Conservation (phyloP, 2,888 invertebrate genomes). For the Athalia circularis region DNA sequence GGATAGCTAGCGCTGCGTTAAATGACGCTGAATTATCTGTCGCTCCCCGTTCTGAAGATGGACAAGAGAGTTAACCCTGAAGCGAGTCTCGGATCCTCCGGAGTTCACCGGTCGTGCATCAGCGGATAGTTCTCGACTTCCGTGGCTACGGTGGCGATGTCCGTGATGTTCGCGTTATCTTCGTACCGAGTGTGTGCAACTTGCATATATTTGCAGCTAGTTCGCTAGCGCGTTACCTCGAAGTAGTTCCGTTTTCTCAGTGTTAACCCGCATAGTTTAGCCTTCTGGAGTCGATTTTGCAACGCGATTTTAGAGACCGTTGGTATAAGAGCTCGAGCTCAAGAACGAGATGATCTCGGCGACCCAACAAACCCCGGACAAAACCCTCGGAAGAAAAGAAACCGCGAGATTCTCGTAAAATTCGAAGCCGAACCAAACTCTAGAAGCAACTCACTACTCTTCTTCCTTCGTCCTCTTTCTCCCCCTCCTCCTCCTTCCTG, state of each 20-base stretch:
- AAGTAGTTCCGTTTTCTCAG: slow-evolving; percentile 67
- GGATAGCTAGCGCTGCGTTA: slow-evolving; percentile 49
- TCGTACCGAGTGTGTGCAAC: slow-evolving; percentile 49
- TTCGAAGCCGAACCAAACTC: slow-evolving; percentile 3
- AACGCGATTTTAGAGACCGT: too few species aligned
- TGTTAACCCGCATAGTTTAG: too few species aligned
- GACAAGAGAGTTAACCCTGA: slow-evolving; percentile 62
- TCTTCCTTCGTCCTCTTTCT: slow-evolving; percentile 37
- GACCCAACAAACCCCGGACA: slow-evolving; percentile 15
- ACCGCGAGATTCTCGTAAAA: background rate
- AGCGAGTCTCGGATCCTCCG: slow-evolving; percentile 21
- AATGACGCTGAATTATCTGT: slow-evolving; percentile 67
- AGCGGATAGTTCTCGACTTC: slow-evolving; percentile 43
- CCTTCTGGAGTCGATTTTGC: too few species aligned
- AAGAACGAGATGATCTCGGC: background rate
- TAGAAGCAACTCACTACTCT: background rate
- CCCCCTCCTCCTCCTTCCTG: slow-evolving; percentile 33
- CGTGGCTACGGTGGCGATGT: slow-evolving; percentile 40
- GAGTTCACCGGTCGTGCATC: slow-evolving; percentile 56
- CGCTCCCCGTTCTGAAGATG: slow-evolving; percentile 61
- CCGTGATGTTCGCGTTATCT: slow-evolving; percentile 64
- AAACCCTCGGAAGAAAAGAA: background rate
- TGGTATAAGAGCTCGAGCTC: too few species aligned
- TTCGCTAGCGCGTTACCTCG: slow-evolving; percentile 47
- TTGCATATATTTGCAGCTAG: slow-evolving; percentile 63